Evolutionary conservation across 2,797 vertebrate species (phyloP), one percentile per base, ranked within the genome.

Genomic region (Triplophysa bombifrons): DNA sequence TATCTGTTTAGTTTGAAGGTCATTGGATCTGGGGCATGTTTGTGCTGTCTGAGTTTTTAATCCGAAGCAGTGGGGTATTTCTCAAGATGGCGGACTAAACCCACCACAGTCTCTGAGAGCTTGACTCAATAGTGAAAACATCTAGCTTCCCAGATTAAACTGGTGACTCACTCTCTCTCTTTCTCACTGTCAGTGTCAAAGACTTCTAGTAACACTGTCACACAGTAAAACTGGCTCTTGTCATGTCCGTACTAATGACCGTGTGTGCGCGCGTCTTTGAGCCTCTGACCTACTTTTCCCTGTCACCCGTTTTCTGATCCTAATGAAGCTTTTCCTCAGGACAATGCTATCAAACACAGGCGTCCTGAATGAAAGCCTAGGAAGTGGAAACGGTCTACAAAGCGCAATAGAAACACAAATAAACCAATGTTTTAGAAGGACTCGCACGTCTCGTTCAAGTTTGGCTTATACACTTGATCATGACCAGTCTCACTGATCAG

Each of bases 211-310:
- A 73, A 76, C 65, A 61, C 53, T 27, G 69, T 80, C 76, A 78
- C 84, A 81, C 41, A 48, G 67, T 66, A 65, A 73, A 76, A 71
- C 75, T 20, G 55, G 48, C 71, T 55, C 84, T 83, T 64, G 78
- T 81, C 75, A 79, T 1, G 2, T 56, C 44, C 69, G 72, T 79
- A 46, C 76, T 74, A 83, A 83, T 55, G 44, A 63, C 64, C 20
- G 6, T 69, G 20, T 75, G 65, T 20, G 70, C 34, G 72, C 51
- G 65, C 20, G 63, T 78, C 72, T 78, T 77, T 83, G 44, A 79
- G 72, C 34, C 74, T 63, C 74, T 86, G 85, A 86, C 84, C 85
- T 84, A 86, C 56, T 85, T 85, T 76, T 48, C 46, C 44, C 72
- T 25, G 69, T 69, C 72, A 64, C 60, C 69, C 70, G 56, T 83